Conservation (phyloP, 2,888 invertebrate species). For the Thecocarcelia acutangulata region DNA sequence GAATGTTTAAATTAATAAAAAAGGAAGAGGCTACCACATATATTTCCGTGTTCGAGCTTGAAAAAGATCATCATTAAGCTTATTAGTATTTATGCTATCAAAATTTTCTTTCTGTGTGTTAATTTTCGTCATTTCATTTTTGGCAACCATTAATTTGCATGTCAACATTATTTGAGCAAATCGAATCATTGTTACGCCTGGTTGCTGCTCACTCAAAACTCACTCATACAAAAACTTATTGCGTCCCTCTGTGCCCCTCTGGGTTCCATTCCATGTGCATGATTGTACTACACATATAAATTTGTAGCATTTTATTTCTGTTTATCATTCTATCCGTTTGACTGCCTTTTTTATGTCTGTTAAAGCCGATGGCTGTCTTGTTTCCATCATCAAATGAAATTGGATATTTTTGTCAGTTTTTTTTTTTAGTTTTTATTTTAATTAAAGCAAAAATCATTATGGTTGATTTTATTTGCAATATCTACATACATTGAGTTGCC, state of each 20-base stretch:
- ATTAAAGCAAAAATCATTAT: slow-evolving; percentile 42
- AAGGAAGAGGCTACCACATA: no score
- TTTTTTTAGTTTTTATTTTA: slow-evolving; percentile 12
- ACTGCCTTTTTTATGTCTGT: slow-evolving; percentile 43
- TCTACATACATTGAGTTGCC: no score
- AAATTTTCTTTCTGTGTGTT: slow-evolving; percentile 23
- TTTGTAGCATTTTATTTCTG: neutral
- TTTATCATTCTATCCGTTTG: slow-evolving; percentile 30
- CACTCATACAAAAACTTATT: slow-evolving; percentile 71
- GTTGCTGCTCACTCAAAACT: slow-evolving; percentile 78
- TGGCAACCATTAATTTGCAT: slow-evolving; percentile 70
- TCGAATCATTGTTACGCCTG: slow-evolving; percentile 80
- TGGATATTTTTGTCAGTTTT: slow-evolving; percentile 57
- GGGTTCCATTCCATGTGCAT: slow-evolving; percentile 1
- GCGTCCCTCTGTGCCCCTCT: slow-evolving; percentile 45
- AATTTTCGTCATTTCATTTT: slow-evolving; percentile 44
- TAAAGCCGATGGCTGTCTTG: slow-evolving; percentile 55
- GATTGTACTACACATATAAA: no score
- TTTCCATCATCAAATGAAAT: slow-evolving; percentile 60
- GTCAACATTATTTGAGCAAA: slow-evolving; percentile 77
- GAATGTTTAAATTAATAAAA: no score
- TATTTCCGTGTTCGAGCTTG: slow-evolving; percentile 34
- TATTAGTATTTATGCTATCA: slow-evolving; percentile 34
- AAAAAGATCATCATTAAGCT: no score
- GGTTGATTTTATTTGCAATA: slow-evolving; percentile 51